Evolutionary conservation across 2,888 invertebrate species (phyloP), one percentile per base, ranked within the genome.

Genomic region (Orchesellides sinensis): DNA sequence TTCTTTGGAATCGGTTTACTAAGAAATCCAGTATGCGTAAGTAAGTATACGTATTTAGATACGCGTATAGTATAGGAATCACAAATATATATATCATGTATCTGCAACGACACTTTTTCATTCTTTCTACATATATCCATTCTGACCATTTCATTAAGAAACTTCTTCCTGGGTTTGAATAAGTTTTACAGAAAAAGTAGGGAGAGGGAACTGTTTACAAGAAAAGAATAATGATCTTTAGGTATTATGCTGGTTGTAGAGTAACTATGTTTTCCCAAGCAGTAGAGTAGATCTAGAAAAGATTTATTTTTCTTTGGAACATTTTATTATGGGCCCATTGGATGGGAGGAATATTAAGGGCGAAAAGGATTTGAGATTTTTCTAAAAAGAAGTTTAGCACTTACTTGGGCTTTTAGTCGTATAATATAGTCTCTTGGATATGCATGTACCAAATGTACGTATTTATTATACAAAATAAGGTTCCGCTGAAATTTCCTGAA

Each of bases 241-340:
- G 61, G n/a, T 54, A 8, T 4, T 54, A 8, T 17, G 54, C 5
- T 35, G 35, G 35, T 35, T 35, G 12, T 35, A 56, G n/a, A n/a
- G n/a, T n/a, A n/a, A n/a, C n/a, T n/a, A n/a, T n/a, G n/a, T n/a
- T n/a, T n/a, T n/a, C n/a, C n/a, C n/a, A n/a, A n/a, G n/a, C n/a
- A n/a, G n/a, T 10, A 32, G 19, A 74, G 45, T 29, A 35, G 45
- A 56, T 66, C 19, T 17, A 40, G 29, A 27, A 68, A 59, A 68
- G 66, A 68, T 77, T 66, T 77, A 77, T 68, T 66, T 77, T 68
- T 68, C 68, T 56, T 52, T 40, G 56, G 23, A 27, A 56, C 59
- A 77, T 68, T 77, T 77, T 77, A 59, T 75, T 77, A 77, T 68
- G 59, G 77, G 77, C 77, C n/a, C 59, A 68, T 68, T 77, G 66